Conservation (phyloP, 2,113 vertebrate genomes). For the Myotis davidii region DNA sequence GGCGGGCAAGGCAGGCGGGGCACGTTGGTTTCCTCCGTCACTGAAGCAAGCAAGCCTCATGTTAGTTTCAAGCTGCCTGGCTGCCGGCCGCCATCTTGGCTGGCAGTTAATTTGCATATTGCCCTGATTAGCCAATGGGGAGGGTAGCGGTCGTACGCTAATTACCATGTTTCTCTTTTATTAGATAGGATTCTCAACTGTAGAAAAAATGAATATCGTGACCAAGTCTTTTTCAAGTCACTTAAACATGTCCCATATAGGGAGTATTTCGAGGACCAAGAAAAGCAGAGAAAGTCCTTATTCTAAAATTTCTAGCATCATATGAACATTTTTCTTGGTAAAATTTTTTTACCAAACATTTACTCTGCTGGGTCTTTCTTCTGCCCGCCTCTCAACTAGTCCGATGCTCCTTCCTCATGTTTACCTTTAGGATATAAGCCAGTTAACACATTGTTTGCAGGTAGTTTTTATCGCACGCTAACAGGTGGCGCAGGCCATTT, state of each 20-base stretch:
- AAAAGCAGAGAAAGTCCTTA: background rate
- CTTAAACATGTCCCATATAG: background rate
- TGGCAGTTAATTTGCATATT: too few species aligned
- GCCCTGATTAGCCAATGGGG: too few species aligned
- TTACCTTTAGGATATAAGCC: background rate
- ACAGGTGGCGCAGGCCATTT: too few species aligned
- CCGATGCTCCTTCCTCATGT: background rate
- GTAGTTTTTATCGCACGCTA: too few species aligned
- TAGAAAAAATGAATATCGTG: background rate
- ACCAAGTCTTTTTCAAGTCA: background rate
- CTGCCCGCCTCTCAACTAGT: background rate
- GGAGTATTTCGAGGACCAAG: background rate
- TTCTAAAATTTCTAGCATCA: background rate
- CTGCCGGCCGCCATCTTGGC: too few species aligned
- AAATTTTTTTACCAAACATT: background rate
- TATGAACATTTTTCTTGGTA: background rate
- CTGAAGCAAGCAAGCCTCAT: too few species aligned
- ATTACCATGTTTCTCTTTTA: too few species aligned
- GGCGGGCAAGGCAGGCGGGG: too few species aligned
- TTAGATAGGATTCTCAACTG: background rate
- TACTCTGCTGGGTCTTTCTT: background rate
- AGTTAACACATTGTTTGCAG: too few species aligned
- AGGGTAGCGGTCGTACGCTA: too few species aligned
- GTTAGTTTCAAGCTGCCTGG: too few species aligned
- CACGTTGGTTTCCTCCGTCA: too few species aligned